Percentiles rank a stretch among this genome's conserved stretches.
These are phyloP conservation scores for Gallinago jamesoni DNA, from an alignment of 2,113 vertebrate genomes.

Conservation along the genomic window DNA sequence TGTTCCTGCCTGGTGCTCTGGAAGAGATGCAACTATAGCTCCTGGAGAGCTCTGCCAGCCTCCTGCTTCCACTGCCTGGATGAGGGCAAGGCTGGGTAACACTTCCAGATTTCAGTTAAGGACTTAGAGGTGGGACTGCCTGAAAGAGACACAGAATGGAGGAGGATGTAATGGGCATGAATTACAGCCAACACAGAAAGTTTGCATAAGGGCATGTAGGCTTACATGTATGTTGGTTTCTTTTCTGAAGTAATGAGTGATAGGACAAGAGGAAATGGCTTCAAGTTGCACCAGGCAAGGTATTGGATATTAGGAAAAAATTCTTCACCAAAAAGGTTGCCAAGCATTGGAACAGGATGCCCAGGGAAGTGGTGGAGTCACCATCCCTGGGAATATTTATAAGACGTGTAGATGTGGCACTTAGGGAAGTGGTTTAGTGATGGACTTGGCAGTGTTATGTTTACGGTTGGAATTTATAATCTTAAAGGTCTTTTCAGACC, in stretches of 20 bases:
- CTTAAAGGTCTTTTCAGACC: background rate
- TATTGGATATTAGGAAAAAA: background rate
- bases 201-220: background rate
- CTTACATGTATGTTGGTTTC: background rate
- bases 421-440: background rate
- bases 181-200: background rate
- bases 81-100: background rate
- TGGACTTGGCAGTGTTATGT: background rate
- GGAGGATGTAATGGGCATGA: background rate
- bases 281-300: accelerated
- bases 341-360: background rate
- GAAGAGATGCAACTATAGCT: background rate
- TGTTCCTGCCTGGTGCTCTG: background rate
- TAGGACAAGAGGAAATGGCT: background rate
- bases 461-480: background rate
- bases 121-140: background rate
- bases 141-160: background rate
- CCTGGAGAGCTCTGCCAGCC: background rate
- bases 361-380: background rate
- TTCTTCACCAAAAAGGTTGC: background rate
- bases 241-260: background rate
- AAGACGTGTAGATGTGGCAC: background rate
- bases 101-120: background rate
- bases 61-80: background rate
- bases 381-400: background rate